Percentiles rank a stretch among this genome's conserved stretches.
These are phyloP conservation scores for Herminia tarsipennalis DNA, from an alignment of 2,888 invertebrate species.

Conservation along the genomic window DNA sequence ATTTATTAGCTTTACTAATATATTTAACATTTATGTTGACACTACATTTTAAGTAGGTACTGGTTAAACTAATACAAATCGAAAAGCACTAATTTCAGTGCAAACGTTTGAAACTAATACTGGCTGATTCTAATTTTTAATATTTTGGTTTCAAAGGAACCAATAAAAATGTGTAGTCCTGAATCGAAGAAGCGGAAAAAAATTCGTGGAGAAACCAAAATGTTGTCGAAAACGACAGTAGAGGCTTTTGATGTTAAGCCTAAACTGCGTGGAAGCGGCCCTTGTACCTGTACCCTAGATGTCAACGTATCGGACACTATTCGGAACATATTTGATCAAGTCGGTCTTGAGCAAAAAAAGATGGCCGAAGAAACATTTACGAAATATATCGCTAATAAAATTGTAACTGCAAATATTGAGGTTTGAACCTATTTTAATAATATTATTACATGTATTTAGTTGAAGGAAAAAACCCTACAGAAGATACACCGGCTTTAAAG, in stretches of 20 bases:
- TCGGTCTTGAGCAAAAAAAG: constrained; percentile 72
- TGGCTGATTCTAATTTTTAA: no score
- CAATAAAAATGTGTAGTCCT: constrained; percentile 52
- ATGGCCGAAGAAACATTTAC: constrained; percentile 70
- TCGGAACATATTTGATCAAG: constrained; percentile 77
- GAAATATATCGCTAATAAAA: constrained; percentile 76
- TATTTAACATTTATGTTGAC: no score
- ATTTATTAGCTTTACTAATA: neutral
- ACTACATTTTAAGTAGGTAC: neutral
- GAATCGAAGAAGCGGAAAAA: constrained; percentile 56
- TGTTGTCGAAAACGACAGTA: constrained; percentile 69
- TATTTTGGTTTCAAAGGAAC: constrained; percentile 60
- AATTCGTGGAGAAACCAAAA: constrained; percentile 50
- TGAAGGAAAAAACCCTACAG: no score
- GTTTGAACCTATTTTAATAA: no score
- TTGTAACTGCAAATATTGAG: constrained; percentile 63
- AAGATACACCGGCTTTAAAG: no score
- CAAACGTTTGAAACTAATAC: no score
- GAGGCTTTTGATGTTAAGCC: constrained; percentile 73
- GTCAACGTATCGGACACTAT: constrained; percentile 75
- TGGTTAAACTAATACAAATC: neutral
- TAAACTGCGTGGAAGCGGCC: constrained; percentile 58
- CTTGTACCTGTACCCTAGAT: constrained; percentile 75
- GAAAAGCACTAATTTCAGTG: no score
- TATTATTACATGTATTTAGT: no score